Evolutionary conservation across 2,888 invertebrate species (phyloP).

Genomic region (Boloria euphrosyne): DNA sequence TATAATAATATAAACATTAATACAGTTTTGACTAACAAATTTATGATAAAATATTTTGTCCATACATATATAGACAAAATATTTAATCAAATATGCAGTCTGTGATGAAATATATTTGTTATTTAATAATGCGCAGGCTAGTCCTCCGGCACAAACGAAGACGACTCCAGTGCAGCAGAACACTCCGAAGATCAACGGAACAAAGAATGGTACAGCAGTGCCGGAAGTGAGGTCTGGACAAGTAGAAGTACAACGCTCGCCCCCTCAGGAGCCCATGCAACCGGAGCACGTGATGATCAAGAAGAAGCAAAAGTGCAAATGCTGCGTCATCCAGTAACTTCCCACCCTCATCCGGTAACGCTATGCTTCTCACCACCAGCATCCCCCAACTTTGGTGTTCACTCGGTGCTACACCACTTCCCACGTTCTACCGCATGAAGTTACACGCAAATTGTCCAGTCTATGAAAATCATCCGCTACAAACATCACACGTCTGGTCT

Average conservation of each 20-base stretch:
- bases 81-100: no score
- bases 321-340: conserved; percentile 94
- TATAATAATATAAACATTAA: background rate
- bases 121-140: conserved; percentile 51
- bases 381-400: conserved; percentile 57
- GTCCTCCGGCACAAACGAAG: conserved; percentile 64
- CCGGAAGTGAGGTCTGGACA: conserved; percentile 72
- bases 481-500: conserved; percentile 13
- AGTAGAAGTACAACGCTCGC: conserved; percentile 88
- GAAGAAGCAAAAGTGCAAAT: conserved; percentile 97
- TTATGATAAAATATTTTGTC: no score
- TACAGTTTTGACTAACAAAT: no score
- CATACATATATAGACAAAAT: no score
- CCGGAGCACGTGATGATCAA: conserved; percentile 96
- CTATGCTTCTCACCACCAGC: conserved; percentile 52
- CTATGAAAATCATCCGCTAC: conserved; percentile 45
- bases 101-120: no score
- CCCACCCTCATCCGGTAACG: conserved; percentile 52
- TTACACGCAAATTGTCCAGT: conserved; percentile 42
- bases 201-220: conserved; percentile 73
- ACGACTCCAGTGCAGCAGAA: conserved; percentile 61
- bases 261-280: conserved; percentile 89
- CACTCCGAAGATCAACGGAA: conserved; percentile 72
- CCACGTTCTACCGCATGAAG: conserved; percentile 48
- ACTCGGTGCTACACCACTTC: conserved; percentile 71